Percentiles rank a stretch among this genome's conserved stretches.
Conservation (phyloP, 2,113 vertebrate genomes). For the Daubentonia madagascariensis region DNA sequence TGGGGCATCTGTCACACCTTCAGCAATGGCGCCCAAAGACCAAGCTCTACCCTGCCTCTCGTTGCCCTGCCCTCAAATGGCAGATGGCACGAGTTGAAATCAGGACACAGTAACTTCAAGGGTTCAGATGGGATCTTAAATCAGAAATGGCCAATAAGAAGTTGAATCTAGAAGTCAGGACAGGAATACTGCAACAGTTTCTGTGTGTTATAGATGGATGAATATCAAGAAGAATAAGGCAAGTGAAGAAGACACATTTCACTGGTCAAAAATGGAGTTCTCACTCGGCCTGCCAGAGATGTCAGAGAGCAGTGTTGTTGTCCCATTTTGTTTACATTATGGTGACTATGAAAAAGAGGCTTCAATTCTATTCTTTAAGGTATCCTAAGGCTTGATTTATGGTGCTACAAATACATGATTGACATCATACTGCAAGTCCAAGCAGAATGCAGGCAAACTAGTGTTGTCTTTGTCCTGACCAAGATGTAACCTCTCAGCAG, state of each 20-base stretch:
- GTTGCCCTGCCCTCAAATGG: too few species aligned
- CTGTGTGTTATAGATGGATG: rapidly evolving
- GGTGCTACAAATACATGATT: rapidly evolving
- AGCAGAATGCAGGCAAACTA: neutral
- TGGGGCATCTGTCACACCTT: rapidly evolving
- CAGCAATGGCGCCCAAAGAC: neutral
- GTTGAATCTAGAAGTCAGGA: too few species aligned
- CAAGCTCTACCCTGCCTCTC: neutral
- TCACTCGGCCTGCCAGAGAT: too few species aligned
- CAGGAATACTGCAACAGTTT: rapidly evolving
- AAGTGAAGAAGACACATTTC: neutral
- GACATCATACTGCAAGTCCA: rapidly evolving
- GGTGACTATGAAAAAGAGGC: neutral
- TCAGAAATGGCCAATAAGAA: neutral
- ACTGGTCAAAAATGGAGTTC: rapidly evolving
- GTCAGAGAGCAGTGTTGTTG: rapidly evolving
- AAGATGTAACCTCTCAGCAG: rapidly evolving
- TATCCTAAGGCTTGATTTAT: rapidly evolving
- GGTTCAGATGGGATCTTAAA: rapidly evolving
- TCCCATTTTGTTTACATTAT: neutral
- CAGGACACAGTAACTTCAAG: rapidly evolving
- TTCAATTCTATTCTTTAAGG: rapidly evolving
- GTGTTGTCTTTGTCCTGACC: rapidly evolving
- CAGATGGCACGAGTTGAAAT: rapidly evolving
- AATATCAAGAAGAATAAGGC: rapidly evolving